Base-by-base conservation (phyloP, 2,888 invertebrate species). In the Polyploca ridens region DNA sequence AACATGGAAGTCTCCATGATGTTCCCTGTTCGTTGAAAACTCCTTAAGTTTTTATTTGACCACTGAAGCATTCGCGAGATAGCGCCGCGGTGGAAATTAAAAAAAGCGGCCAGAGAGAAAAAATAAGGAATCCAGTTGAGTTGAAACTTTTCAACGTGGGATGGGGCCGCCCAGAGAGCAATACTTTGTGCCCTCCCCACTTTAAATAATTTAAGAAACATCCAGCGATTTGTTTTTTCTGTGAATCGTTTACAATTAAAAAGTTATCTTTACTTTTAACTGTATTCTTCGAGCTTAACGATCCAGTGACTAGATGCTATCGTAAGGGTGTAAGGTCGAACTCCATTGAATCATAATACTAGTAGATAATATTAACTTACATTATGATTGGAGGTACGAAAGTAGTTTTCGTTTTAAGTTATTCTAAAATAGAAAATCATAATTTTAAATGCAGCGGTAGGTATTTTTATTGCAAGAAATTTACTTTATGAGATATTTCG, bases 21-120 rank as follows among this genome's bases (percentile, higher is more conserved):
- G 44, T 10, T 76, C 64, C 10, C 27, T 89, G 81, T 81, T 90
- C 90, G 72, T 83, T 84, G 86, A 89, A 81, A 91, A 90, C 91
- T 93, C 90, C 87, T 91, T 88, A 92, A 93, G 93, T 93, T 94
- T 93, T 93, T 93, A 93, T 94, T 93, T 93, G 94, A 93, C 94
- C 94, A 92, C 93, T 94, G 94, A 93, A 94, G 94, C 94, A 91
- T 94, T 92, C 90, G 88, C 88, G 81, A 93, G 94, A 94, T 94
- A 94, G 91, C 94, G 89, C 81, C 79, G 85, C 87, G 90, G 88
- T 88, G 91, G 89, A 93, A 93, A 92, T 93, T 92, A 90, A 93
- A 93, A 90, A 82, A 82, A 68, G 77, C 79, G 75, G 74, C 58
- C 70, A 74, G 73, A 63, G 68, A 73, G 78, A 83, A 83, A 88